Conservation (phyloP, 2,797 vertebrate genomes). For the Phalanger gymnotis region DNA sequence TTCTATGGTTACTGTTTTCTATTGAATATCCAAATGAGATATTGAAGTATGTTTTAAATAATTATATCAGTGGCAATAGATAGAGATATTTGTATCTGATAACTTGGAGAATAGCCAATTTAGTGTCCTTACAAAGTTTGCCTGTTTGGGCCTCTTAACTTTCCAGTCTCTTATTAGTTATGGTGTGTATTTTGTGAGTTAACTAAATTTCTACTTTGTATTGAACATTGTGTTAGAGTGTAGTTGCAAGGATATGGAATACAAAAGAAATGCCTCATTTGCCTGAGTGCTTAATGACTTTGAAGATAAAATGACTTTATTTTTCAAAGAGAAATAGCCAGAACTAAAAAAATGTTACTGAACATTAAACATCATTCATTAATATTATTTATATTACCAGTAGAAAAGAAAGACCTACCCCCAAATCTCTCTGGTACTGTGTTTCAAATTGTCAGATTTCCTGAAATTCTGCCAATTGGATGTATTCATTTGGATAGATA, state of each 20-base stretch:
- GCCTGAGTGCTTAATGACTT: background rate
- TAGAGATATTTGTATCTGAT: background rate
- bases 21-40: background rate
- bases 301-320: background rate
- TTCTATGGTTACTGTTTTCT: background rate
- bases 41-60: background rate
- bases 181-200: background rate
- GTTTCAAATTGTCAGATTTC: background rate
- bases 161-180: background rate
- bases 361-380: background rate
- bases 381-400: background rate
- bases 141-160: background rate
- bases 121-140: background rate
- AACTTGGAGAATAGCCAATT: background rate
- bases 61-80: background rate
- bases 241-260: background rate
- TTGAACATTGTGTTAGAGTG: background rate
- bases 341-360: background rate
- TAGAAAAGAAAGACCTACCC: background rate
- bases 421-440: background rate
- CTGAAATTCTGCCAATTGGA: background rate
- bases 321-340: background rate
- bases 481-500: background rate
- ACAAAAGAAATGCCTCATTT: background rate
- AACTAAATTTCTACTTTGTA: background rate